Percentiles rank a stretch among this genome's conserved stretches.
These are phyloP conservation scores for Metridium senile DNA, from an alignment of 92 coral and sea anemone species.

Conservation along the genomic window DNA sequence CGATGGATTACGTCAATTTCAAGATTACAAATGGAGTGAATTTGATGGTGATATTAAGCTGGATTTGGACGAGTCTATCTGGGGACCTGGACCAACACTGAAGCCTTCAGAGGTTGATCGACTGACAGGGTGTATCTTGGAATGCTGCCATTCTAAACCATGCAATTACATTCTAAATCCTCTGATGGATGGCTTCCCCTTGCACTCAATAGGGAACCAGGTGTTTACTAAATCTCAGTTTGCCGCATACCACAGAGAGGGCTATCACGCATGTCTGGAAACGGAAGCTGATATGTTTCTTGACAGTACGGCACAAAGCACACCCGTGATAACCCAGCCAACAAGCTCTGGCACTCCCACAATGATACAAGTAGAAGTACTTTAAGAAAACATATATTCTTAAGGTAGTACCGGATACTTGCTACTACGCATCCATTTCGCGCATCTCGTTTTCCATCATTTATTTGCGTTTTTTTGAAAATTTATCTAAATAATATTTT, in stretches of 20 bases:
- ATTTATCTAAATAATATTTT: too few relatives aligned
- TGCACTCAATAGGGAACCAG: slow-evolving; percentile 75
- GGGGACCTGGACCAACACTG: slow-evolving; percentile 86
- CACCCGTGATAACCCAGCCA: too few relatives aligned
- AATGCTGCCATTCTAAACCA: slow-evolving; percentile 72
- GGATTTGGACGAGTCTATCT: slow-evolving; percentile 59
- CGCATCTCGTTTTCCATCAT: too few relatives aligned
- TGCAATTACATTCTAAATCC: slow-evolving; percentile 26
- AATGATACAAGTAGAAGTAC: too few relatives aligned
- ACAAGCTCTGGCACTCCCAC: too few relatives aligned
- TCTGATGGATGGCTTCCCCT: slow-evolving; percentile 68
- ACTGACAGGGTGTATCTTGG: slow-evolving; percentile 79
- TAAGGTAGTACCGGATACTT: too few relatives aligned
- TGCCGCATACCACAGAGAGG: slow-evolving; percentile 87
- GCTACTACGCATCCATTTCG: too few relatives aligned
- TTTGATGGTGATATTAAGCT: slow-evolving; percentile 45
- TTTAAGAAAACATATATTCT: too few relatives aligned
- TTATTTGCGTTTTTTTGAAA: too few relatives aligned
- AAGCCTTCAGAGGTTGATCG: slow-evolving; percentile 74
- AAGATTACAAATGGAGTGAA: slow-evolving; percentile 42
- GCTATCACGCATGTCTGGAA: slow-evolving; percentile 87
- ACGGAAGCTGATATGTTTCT: slow-evolving; percentile 61
- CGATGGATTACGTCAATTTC: slow-evolving; percentile 42
- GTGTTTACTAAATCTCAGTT: slow-evolving; percentile 76
- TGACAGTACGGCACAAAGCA: too few relatives aligned